A percentile compares a stretch with the other conserved stretches of the same genome.
These are phyloP conservation scores for Trachelus stipa DNA, from an alignment of 2,888 invertebrate genomes.

Conservation along the genomic window DNA sequence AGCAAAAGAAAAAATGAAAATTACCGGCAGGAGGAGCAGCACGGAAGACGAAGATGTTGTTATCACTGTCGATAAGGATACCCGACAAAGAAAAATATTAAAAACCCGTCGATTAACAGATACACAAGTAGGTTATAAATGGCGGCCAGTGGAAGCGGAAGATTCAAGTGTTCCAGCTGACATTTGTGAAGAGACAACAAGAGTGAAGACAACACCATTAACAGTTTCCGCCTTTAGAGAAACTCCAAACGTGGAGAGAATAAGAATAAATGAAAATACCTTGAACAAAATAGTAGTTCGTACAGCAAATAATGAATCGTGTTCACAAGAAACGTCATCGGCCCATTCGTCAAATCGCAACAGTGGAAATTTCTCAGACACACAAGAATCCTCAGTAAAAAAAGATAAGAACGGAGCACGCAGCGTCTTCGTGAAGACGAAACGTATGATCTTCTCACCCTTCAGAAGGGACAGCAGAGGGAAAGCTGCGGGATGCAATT, in stretches of 20 bases:
- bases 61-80: constrained; percentile 36
- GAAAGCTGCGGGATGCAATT: constrained; percentile 14
- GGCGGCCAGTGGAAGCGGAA: constrained; percentile 29
- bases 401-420: constrained; percentile 45
- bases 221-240: constrained; percentile 34
- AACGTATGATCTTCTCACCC: constrained; percentile 83
- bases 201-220: constrained; percentile 25
- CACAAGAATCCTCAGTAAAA: constrained; percentile 20
- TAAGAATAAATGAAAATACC: constrained; percentile 52
- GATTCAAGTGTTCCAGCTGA: background rate
- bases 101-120: constrained; percentile 52
- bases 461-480: constrained; percentile 70
- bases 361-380: background rate
- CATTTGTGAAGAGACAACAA: constrained; percentile 12
- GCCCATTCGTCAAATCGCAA: background rate
- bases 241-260: constrained; percentile 45
- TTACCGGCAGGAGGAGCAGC: background rate
- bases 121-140: constrained; percentile 42
- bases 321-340: background rate
- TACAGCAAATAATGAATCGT: constrained; percentile 37
- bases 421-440: constrained; percentile 84
- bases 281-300: constrained; percentile 57
- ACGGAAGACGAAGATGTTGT: constrained; percentile 35
- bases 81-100: constrained; percentile 40
- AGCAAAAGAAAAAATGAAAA: background rate